Conservation (phyloP, 2,113 vertebrate genomes). For the Oenanthe melanoleuca region DNA sequence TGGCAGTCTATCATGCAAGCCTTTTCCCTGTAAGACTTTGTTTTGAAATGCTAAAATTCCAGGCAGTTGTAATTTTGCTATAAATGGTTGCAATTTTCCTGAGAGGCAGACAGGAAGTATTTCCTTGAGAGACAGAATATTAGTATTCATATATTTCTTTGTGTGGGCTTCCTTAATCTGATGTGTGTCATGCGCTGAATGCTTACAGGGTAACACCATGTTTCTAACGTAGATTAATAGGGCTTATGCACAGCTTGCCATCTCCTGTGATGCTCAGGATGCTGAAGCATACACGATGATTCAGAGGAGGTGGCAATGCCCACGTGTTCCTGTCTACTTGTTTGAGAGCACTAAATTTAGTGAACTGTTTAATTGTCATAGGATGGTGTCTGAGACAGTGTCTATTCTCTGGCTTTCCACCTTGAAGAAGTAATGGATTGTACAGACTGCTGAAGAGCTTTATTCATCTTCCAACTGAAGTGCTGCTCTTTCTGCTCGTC, state of each 20-base stretch:
- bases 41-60: neutral
- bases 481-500: neutral
- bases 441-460: neutral
- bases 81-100: neutral
- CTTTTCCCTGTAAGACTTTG: neutral
- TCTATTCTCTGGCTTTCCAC: conserved; percentile 15
- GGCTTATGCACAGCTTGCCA: conserved; percentile 3
- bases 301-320: neutral
- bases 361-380: conserved; percentile 13
- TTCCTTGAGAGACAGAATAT: conserved; percentile 28
- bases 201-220: conserved; percentile 1
- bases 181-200: neutral
- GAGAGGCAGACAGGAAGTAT: conserved; percentile 11
- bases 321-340: neutral
- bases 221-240: conserved; percentile 21
- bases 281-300: conserved; percentile 1
- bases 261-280: conserved; percentile 9
- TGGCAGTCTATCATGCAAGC: neutral
- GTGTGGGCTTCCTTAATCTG: conserved; percentile 45
- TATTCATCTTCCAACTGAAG: conserved; percentile 32
- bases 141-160: conserved; percentile 44
- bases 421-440: conserved; percentile 30
- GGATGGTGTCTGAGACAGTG: neutral
- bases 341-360: conserved; percentile 33
- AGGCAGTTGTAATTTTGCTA: conserved; percentile 10